Evolutionary conservation across 2,888 invertebrate genomes (phyloP).

Genomic region (Polyploca ridens): DNA sequence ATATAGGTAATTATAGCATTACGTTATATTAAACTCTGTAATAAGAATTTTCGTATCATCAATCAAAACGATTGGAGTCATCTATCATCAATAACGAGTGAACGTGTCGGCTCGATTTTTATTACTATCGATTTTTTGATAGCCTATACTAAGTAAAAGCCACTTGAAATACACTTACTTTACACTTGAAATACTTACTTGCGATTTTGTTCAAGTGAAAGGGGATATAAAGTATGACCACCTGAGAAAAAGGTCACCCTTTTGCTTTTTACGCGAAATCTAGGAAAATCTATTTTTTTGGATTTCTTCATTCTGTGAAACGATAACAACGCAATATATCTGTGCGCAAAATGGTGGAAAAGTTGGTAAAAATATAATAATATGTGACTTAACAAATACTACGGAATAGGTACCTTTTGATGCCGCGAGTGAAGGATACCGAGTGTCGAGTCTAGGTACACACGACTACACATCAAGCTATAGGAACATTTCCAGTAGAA

Average conservation of each 20-base stretch:
- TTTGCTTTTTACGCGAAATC: not conserved
- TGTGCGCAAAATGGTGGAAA: too few species aligned
- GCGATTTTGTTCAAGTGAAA: not conserved
- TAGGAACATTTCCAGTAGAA: too few species aligned
- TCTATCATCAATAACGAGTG: slow-evolving; percentile 12
- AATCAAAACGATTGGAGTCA: slow-evolving; percentile 13
- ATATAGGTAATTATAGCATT: slow-evolving; percentile 9
- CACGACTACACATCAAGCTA: too few species aligned
- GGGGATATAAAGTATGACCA: not conserved
- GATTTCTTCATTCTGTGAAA: not conserved
- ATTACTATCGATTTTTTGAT: slow-evolving; percentile 9
- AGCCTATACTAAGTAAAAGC: not conserved
- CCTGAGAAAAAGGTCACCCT: not conserved
- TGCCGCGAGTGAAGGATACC: too few species aligned
- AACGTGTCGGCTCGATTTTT: slow-evolving; percentile 5
- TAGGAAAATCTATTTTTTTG: not conserved
- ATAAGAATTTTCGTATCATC: slow-evolving; percentile 10
- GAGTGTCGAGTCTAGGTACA: too few species aligned
- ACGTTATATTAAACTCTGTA: slow-evolving; percentile 8
- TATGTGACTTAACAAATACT: too few species aligned
- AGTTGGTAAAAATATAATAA: too few species aligned
- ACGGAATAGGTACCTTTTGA: too few species aligned
- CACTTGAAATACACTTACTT: too few species aligned
- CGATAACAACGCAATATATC: not conserved
- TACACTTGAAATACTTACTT: not conserved